phyloP scores from a whole-genome alignment of 2,888 invertebrate species.

The Busseola fusca region DNA sequence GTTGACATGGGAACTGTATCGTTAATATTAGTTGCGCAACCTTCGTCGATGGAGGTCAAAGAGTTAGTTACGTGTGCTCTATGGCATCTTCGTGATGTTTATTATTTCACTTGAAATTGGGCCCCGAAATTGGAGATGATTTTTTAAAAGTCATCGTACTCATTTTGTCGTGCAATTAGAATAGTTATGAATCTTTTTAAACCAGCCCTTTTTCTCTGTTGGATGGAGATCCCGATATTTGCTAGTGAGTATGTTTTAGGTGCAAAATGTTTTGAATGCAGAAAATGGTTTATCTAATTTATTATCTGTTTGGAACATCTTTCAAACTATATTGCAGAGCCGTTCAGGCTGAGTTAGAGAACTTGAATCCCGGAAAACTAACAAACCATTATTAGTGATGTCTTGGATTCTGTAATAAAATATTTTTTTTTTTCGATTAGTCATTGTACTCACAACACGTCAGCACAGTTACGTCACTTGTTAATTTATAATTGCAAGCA shows the following conservation, averaged over 20 bases:
- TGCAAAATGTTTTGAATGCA: neutral
- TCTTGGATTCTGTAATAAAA: neutral
- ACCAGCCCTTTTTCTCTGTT: neutral
- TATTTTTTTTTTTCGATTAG: too few relatives aligned
- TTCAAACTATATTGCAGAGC: neutral
- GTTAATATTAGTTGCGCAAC: conserved; percentile 70
- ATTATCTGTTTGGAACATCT: neutral
- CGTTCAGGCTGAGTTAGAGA: neutral
- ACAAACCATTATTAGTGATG: neutral
- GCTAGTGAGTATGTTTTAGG: neutral
- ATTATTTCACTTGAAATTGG: conserved; percentile 51
- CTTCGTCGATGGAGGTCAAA: conserved; percentile 75
- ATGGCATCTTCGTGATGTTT: conserved; percentile 55
- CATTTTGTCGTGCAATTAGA: neutral
- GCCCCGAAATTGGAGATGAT: conserved; percentile 16
- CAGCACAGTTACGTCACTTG: neutral
- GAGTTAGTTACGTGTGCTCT: conserved; percentile 72
- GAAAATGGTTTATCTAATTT: neutral
- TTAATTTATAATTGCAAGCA: neutral
- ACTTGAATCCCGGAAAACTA: neutral
- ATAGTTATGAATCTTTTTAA: neutral
- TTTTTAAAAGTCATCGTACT: conserved; percentile 2
- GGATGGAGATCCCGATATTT: neutral
- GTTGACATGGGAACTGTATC: conserved; percentile 72
- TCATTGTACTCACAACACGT: neutral